Conservation (phyloP, 2,797 vertebrate genomes). For the Buceros bicornis region DNA sequence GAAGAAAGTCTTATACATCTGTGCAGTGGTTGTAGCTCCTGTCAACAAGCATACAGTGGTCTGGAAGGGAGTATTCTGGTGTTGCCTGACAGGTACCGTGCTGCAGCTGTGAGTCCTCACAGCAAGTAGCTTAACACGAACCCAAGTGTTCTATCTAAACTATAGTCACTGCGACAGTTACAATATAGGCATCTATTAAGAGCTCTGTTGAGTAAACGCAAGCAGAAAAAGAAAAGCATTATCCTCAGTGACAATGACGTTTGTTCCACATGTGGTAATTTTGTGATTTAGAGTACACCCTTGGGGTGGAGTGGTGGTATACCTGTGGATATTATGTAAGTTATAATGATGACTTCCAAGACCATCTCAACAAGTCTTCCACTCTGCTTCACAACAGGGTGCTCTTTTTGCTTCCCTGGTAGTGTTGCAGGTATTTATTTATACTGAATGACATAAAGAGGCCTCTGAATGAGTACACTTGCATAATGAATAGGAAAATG, state of each 20-base stretch:
- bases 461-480: background rate
- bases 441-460: background rate
- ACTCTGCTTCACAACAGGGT: background rate
- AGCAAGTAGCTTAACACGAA: background rate
- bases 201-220: background rate
- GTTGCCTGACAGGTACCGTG: background rate
- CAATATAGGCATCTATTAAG: background rate
- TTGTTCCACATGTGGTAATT: background rate
- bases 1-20: background rate
- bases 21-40: background rate
- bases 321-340: background rate
- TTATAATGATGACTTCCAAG: background rate
- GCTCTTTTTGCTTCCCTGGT: background rate
- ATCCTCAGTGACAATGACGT: background rate
- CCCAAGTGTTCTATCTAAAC: background rate
- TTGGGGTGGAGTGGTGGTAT: background rate
- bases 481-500: background rate
- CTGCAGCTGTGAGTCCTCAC: background rate
- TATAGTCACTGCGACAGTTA: background rate
- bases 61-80: background rate
- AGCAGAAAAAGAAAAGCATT: background rate
- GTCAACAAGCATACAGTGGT: background rate
- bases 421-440: slow-evolving; percentile 17
- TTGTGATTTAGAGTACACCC: background rate
- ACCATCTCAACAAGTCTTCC: background rate